Conservation (phyloP, 2,888 invertebrate genomes). For the Nephrotoma appendiculata region DNA sequence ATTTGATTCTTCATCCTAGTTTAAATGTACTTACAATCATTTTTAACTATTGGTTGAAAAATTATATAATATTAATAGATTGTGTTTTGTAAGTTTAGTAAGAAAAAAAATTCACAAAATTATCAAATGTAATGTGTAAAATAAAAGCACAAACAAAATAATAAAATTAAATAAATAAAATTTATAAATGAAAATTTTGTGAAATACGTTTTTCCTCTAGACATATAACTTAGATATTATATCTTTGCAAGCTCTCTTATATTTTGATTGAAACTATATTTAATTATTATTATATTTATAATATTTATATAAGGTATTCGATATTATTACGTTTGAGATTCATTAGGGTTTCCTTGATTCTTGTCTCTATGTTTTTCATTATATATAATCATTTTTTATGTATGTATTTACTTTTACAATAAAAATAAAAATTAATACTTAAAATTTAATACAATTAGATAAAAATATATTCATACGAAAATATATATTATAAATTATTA, state of each 20-base stretch:
- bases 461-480: conserved; percentile 2
- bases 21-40: background rate
- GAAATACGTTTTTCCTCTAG: background rate
- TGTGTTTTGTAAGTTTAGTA: background rate
- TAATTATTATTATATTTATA: background rate
- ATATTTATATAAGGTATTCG: background rate
- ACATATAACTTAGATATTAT: background rate
- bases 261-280: background rate
- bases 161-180: background rate
- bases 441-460: conserved; percentile 2
- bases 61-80: background rate
- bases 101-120: background rate
- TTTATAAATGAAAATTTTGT: background rate
- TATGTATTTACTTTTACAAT: background rate
- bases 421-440: background rate
- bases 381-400: background rate
- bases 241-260: background rate
- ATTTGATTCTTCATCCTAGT: background rate
- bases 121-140: background rate
- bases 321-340: background rate
- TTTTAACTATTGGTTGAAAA: background rate
- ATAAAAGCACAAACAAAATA: background rate
- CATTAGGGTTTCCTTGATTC: background rate
- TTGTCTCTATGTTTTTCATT: background rate
- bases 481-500: conserved; percentile 1